These are phyloP conservation scores for Myxocyprinus asiaticus DNA, from an alignment of 2,113 vertebrate species.

Conservation along the genomic window DNA sequence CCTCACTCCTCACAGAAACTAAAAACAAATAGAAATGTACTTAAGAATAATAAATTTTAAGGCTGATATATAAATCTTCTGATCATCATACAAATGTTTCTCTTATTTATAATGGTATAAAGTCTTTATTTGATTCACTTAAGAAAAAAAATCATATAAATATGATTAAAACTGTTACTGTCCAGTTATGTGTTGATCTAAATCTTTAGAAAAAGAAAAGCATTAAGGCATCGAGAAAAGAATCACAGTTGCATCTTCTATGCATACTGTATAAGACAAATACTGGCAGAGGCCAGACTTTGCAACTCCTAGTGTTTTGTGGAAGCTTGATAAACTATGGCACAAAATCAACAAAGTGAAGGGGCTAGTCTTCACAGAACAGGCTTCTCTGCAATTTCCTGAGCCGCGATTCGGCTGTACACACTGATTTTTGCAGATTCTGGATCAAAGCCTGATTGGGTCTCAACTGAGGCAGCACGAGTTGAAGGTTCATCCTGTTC, in stretches of 20 bases:
- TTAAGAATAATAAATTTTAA: slow-evolving; percentile 55
- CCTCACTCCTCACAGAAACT: slow-evolving; percentile 27
- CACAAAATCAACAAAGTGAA: slow-evolving; percentile 38
- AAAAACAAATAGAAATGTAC: slow-evolving; percentile 48
- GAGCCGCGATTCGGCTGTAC: slow-evolving; percentile 13
- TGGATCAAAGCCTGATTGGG: slow-evolving; percentile 6
- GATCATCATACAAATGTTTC: slow-evolving; percentile 50
- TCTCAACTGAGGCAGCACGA: background rate
- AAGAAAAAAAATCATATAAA: slow-evolving; percentile 49
- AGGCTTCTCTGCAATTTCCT: slow-evolving; percentile 8
- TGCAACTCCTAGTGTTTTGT: slow-evolving; percentile 45
- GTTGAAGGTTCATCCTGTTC: slow-evolving; percentile 2
- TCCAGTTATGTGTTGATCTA: slow-evolving; percentile 49
- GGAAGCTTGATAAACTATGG: slow-evolving; percentile 47
- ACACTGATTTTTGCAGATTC: slow-evolving; percentile 27
- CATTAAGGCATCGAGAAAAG: slow-evolving; percentile 52
- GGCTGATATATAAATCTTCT: slow-evolving; percentile 46
- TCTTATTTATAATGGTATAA: slow-evolving; percentile 53
- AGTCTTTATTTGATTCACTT: slow-evolving; percentile 47
- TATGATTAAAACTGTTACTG: slow-evolving; percentile 51
- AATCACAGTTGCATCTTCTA: slow-evolving; percentile 24
- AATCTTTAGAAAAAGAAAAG: slow-evolving; percentile 39
- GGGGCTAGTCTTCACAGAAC: background rate
- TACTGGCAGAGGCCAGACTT: slow-evolving; percentile 18
- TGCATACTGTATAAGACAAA: slow-evolving; percentile 19